Evolutionary conservation across 2,113 vertebrate genomes (phyloP), one percentile per base, ranked within the genome.

Genomic region (Acrocephalus kingi): DNA sequence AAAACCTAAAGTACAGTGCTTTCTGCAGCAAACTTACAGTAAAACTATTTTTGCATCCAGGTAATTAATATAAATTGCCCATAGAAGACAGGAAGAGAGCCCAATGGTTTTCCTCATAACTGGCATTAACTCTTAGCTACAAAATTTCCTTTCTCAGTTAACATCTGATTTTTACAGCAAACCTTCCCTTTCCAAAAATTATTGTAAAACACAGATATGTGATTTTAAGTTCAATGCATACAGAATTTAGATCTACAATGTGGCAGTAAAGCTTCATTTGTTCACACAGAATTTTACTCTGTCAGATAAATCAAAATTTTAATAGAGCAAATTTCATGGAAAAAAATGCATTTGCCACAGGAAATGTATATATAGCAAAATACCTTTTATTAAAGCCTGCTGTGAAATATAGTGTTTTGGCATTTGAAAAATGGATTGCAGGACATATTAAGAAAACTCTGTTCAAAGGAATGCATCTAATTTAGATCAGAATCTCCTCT

Each of bases 361-460:
- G 85, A 96, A 92, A 85, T 77, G 20, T 85, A 62, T 72, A 66
- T 92, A 35, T 66, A 89, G 74, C 63, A 91, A 97, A 94, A 94
- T 81, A 88, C 35, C 73, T 96, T 96, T 97, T 90, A 82, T 94
- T 94, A 89, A 93, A 94, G 76, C 28, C 72, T 94, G 39, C 56
- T 95, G 52, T 78, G 72, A 97, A 96, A 93, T 79, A 43, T 80
- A 67, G 63, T 45, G n/a, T 88, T 87, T 96, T 94, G 80, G 49
- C 90, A 93, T 89, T 90, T 97, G 82, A 91, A 95, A 96, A 96
- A 96, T 93, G 83, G 64, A 90, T 94, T 88, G 78, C 79, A 74
- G 62, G 55, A 72, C 46, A 48, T 85, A 69, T 58, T 86, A 93
- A 93, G 77, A 94, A 84, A 92, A 52, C 63, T 58, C 35, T 82